Percentiles rank a stretch among this genome's conserved stretches.
phyloP scores from a whole-genome alignment of 2,888 invertebrate species.

The Hesperia comma region DNA sequence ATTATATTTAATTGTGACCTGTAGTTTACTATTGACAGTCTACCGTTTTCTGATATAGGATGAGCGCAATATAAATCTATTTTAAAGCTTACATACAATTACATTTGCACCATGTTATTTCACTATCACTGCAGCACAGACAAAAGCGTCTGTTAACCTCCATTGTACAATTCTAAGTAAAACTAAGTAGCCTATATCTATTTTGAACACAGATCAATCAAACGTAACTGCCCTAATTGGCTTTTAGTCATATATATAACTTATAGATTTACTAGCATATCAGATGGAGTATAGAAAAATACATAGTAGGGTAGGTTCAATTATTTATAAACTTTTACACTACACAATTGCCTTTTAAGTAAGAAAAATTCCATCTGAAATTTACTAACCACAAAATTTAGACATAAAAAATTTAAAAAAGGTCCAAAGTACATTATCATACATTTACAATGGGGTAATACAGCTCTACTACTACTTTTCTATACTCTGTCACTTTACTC shows the following conservation, averaged over 20 bases:
- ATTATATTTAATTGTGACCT: not conserved
- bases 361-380: not conserved
- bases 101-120: constrained; percentile 21
- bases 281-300: not conserved
- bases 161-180: constrained; percentile 10
- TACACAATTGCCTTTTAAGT: not conserved
- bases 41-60: constrained; percentile 16
- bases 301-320: no score
- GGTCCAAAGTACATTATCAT: not conserved
- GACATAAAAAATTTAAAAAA: not conserved
- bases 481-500: not conserved
- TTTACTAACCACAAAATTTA: not conserved
- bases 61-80: constrained; percentile 29
- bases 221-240: constrained; percentile 10
- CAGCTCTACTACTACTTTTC: not conserved
- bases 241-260: not conserved
- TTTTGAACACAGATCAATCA: constrained; percentile 26
- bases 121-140: constrained; percentile 17
- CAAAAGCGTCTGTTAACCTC: constrained; percentile 19
- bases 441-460: not conserved
- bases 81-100: constrained; percentile 28
- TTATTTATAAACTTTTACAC: not conserved
- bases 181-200: constrained; percentile 20
- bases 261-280: not conserved
- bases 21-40: not conserved